Base-by-base conservation (phyloP, 2,888 invertebrate genomes). In the Catocala nupta region DNA sequence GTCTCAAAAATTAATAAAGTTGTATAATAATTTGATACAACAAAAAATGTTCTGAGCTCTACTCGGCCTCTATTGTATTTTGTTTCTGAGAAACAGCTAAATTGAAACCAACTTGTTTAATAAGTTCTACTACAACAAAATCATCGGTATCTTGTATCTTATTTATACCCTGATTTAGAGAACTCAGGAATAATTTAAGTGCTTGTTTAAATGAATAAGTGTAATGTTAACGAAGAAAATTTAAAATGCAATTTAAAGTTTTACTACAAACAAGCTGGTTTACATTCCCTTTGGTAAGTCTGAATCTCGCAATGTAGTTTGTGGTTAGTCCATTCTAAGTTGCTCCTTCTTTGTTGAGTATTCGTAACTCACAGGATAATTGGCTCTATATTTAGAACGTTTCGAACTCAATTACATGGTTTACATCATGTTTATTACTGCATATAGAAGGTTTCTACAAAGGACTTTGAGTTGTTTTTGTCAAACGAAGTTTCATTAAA, bases 241-340 rank as follows among this genome's bases (percentile, higher is more conserved):
- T 91, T 91, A 88, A 91, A 93, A 93, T 91, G 91, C 90, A 92
- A 92, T 93, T 90, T 90, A 92, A 92, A 93, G 88, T 92, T 93
- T 83, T 72, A 82, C 83, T 80, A 85, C 87, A 89, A 90, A 86
- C 88, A 86, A 88, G 83, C 88, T 83, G 85, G 84, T 92, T 88
- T 82, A 88, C 88, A 89, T 92, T 92, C 90, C 88, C 90, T 92
- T 91, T 89, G 89, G 84, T 83, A 79, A 86, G 86, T 84, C 80
- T 83, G 85, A 84, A 85, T 87, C 87, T 88, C 83, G 83, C 81
- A 78, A 81, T 82, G 80, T 84, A 90, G 86, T 87, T 84, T 82
- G 89, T 81, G 89, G 88, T 87, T 82, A 80, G 82, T 83, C 83
- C 83, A 81, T 83, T 86, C 82, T 83, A 81, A 89, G 80, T 87